Conservation (phyloP, 2,113 vertebrate genomes). For the Dromaius novaehollandiae region DNA sequence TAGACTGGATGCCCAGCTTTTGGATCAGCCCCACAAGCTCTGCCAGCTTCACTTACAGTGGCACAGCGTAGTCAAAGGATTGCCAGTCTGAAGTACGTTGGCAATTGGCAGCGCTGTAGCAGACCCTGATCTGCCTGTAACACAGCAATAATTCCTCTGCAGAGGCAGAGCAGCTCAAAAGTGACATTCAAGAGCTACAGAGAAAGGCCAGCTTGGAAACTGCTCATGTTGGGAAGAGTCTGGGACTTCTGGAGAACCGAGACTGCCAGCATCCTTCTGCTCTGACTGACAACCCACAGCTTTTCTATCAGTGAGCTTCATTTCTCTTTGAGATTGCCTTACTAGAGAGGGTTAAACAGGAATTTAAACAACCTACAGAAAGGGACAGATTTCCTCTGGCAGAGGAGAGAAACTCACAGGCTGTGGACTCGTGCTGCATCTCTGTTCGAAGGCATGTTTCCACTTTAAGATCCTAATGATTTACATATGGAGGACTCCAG, state of each 20-base stretch:
- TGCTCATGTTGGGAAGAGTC: not conserved
- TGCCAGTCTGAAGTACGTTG: not conserved
- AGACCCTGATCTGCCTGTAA: not conserved
- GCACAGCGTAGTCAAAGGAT: not conserved
- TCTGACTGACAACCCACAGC: not conserved
- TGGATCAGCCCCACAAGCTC: not conserved
- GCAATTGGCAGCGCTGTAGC: not conserved
- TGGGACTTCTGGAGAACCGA: not conserved
- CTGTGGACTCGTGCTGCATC: not conserved
- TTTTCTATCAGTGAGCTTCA: not conserved
- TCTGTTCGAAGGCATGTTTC: not conserved
- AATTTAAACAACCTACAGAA: not conserved
- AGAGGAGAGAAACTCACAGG: not conserved
- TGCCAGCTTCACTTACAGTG: not conserved
- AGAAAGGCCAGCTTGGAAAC: not conserved
- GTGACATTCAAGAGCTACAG: rapidly evolving
- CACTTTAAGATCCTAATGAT: not conserved
- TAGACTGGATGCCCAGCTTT: not conserved
- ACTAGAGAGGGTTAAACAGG: not conserved
- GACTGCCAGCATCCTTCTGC: not conserved
- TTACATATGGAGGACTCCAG: not conserved
- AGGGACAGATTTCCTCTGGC: not conserved
- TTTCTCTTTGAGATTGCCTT: not conserved
- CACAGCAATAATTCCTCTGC: not conserved
- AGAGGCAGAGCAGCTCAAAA: not conserved